A percentile compares a stretch with the other conserved stretches of the same genome.
Conservation (phyloP, 2,797 vertebrate species). For the Tarsius wallacei region DNA sequence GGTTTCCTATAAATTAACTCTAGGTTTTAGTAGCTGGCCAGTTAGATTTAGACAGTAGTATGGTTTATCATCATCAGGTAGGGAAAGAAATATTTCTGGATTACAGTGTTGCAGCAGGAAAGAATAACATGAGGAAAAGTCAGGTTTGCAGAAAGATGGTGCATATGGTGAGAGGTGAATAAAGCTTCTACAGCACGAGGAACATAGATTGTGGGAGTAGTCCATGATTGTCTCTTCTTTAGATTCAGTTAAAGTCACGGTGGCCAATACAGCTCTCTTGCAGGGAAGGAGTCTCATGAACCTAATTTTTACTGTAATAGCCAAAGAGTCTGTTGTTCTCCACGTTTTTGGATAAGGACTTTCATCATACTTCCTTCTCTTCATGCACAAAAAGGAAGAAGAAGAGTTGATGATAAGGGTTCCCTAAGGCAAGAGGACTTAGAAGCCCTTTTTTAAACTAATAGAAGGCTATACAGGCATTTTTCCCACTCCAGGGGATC, state of each 20-base stretch:
- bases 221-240: rapidly evolving
- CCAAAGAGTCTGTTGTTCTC: not conserved
- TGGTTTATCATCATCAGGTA: not conserved
- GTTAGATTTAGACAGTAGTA: too few species aligned
- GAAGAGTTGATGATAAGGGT: too few species aligned
- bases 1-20: not conserved
- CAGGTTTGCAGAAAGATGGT: not conserved
- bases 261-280: too few species aligned
- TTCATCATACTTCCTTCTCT: not conserved
- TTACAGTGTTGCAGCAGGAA: too few species aligned
- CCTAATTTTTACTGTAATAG: not conserved
- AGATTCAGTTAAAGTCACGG: not conserved
- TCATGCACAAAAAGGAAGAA: not conserved
- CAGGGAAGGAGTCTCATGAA: not conserved
- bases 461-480: not conserved
- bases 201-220: too few species aligned
- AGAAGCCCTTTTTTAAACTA: not conserved
- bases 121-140: rapidly evolving
- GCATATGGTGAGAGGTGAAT: not conserved
- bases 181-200: not conserved
- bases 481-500: not conserved
- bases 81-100: not conserved
- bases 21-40: not conserved
- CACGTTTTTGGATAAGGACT: not conserved
- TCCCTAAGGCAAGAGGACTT: not conserved